Evolutionary conservation across 2,888 invertebrate species (phyloP).

Genomic region (Dromius quadrimaculatus): DNA sequence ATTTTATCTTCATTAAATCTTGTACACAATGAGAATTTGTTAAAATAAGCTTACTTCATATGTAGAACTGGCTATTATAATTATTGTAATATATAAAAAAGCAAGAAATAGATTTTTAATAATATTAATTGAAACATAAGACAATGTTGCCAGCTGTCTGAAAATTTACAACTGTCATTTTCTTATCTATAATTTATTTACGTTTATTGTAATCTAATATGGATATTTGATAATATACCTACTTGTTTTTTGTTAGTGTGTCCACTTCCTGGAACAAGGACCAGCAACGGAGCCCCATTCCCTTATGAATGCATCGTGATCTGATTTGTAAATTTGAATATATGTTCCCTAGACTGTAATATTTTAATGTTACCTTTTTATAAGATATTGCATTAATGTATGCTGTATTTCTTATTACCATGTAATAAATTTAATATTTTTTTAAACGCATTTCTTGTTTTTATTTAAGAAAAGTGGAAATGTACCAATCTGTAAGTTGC

Average conservation of each 20-base stretch:
- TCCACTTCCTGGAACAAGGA: constrained; percentile 65
- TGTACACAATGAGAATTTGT: no score
- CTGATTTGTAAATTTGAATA: constrained; percentile 62
- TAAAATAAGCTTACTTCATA: no score
- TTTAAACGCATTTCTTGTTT: constrained; percentile 4
- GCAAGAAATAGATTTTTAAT: no score
- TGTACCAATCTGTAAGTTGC: neutral
- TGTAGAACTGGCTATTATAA: no score
- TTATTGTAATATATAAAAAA: no score
- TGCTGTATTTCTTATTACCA: constrained; percentile 43
- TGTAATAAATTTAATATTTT: constrained; percentile 43
- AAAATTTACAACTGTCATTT: no score
- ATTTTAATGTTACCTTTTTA: constrained; percentile 26
- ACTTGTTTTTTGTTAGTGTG: constrained; percentile 72
- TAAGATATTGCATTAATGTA: constrained; percentile 26
- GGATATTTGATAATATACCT: neutral
- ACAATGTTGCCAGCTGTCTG: no score
- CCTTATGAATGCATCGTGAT: constrained; percentile 80
- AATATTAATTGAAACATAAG: no score
- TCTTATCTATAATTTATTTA: no score
- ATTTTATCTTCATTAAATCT: no score
- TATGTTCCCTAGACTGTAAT: constrained; percentile 12
- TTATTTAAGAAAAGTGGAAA: neutral
- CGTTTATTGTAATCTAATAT: neutral
- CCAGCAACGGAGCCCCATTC: constrained; percentile 64